Evolutionary conservation across 2,888 invertebrate genomes (phyloP), one percentile per base, ranked within the genome.

Genomic region (Acrocyrtus sp.): DNA sequence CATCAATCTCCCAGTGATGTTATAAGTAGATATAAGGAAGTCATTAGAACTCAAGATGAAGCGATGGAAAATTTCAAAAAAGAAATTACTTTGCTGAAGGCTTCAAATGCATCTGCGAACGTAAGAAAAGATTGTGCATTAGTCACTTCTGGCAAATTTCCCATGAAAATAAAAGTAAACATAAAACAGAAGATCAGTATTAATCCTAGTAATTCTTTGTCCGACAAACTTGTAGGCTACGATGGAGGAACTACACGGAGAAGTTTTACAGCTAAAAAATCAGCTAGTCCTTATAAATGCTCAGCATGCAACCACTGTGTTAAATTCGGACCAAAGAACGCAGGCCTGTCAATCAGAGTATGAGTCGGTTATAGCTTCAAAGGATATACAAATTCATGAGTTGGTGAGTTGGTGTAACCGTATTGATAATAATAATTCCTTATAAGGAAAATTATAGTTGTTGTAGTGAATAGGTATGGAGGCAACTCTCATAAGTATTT

Each of bases 301-400:
- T 41, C 80, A 81, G 45, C 62, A 74, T 17, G 78, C 77, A 39
- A 76, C 77, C 22, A 50, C 73, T 29, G 68, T 72, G 29, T 22
- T 70, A 3, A 68, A 61, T 53, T 53, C 53, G 12, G 66, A 62
- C 24, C 54, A 50, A 58, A 68, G 60, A 56, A 41, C 57, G 21
- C 74, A 75, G 12, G 67, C 79, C 24, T 62, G 70, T 24, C 51
- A 70, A 29, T 75, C 72, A n/a, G 75, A 81, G 29, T 77, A 78
- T 62, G 48, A 70, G 10, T 51, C 68, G 15, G 29, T 77, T 5
- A 61, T 80, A 22, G 47, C 95, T 74, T 94, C 95, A 81, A 96
- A 98, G 85, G 95, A 95, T 84, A 87, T 86, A 39, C 87, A 90
- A 77, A 85, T 91, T 75, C 88, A 89, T 81, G 88, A 88, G 61